A percentile compares a stretch with the other conserved stretches of the same genome.
Conservation (phyloP, 1,140 invertebrate genomes). For the Drosophila jambulina region DNA sequence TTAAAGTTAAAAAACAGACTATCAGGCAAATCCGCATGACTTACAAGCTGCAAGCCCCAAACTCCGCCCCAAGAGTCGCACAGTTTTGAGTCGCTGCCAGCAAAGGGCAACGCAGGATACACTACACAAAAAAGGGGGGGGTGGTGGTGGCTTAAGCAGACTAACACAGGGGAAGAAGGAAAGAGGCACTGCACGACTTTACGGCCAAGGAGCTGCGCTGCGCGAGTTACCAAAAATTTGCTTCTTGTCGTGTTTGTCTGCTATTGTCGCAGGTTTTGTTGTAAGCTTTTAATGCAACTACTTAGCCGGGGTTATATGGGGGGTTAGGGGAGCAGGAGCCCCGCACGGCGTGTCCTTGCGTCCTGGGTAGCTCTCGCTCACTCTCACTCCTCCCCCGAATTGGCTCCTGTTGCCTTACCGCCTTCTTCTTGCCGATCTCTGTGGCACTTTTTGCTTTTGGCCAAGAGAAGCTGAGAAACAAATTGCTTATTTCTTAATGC, state of each 20-base stretch:
- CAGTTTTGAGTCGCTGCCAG: slow-evolving; percentile 66
- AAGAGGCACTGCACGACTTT: slow-evolving; percentile 20
- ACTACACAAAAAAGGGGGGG: neutral
- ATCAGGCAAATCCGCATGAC: slow-evolving; percentile 22
- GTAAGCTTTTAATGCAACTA: slow-evolving; percentile 80
- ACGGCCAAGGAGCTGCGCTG: slow-evolving; percentile 24
- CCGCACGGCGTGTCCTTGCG: slow-evolving; percentile 63
- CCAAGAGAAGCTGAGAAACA: slow-evolving; percentile 42
- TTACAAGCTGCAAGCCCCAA: slow-evolving; percentile 16
- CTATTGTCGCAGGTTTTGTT: slow-evolving; percentile 58
- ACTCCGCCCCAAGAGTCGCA: slow-evolving; percentile 20
- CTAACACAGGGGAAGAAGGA: neutral
- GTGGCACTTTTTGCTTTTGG: slow-evolving; percentile 53
- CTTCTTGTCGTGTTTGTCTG: slow-evolving; percentile 55
- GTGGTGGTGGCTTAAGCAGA: slow-evolving; percentile 2
- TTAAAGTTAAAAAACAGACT: slow-evolving; percentile 13
- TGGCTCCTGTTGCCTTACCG: slow-evolving; percentile 40
- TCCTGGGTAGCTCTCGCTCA: neutral
- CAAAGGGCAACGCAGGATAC: slow-evolving; percentile 22
- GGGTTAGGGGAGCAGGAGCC: neutral
- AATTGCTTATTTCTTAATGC: slow-evolving; percentile 83
- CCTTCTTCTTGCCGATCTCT: slow-evolving; percentile 26
- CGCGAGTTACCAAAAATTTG: slow-evolving; percentile 59
- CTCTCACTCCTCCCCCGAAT: slow-evolving; percentile 47
- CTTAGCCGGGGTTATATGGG: slow-evolving; percentile 55